Evolutionary conservation across 2,888 invertebrate species (phyloP).

Genomic region (Sesia bembeciformis): DNA sequence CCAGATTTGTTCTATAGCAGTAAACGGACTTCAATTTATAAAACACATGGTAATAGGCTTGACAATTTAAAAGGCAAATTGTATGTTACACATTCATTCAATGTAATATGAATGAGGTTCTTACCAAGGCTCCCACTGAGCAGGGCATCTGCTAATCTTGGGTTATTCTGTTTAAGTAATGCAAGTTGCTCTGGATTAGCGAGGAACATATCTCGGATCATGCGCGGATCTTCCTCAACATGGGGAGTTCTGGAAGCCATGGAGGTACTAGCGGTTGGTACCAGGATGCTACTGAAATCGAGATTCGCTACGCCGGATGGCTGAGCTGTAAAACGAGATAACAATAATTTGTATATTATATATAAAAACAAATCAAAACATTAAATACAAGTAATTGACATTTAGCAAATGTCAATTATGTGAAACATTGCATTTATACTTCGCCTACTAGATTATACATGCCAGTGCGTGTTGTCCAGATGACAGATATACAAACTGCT

Average conservation of each 20-base stretch:
- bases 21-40: no score
- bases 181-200: conserved; percentile 94
- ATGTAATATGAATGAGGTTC: conserved; percentile 16
- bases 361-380: conserved; percentile 1
- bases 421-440: conserved; percentile 3
- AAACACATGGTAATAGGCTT: no score
- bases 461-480: no score
- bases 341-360: conserved; percentile 7
- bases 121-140: conserved; percentile 86
- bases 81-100: not conserved
- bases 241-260: conserved; percentile 49
- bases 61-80: no score
- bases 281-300: conserved; percentile 91
- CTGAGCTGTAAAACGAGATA: conserved; percentile 37
- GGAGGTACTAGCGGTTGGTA: conserved; percentile 72
- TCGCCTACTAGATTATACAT: not conserved
- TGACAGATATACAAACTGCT: no score
- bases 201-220: conserved; percentile 89
- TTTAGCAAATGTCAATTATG: conserved; percentile 8
- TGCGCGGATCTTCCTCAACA: conserved; percentile 86
- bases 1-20: no score
- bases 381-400: conserved; percentile 6
- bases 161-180: conserved; percentile 93
- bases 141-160: conserved; percentile 91
- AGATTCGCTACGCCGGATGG: conserved; percentile 74